Base-by-base conservation (phyloP, 1,140 invertebrate genomes). In the Odontomachus brunneus region DNA sequence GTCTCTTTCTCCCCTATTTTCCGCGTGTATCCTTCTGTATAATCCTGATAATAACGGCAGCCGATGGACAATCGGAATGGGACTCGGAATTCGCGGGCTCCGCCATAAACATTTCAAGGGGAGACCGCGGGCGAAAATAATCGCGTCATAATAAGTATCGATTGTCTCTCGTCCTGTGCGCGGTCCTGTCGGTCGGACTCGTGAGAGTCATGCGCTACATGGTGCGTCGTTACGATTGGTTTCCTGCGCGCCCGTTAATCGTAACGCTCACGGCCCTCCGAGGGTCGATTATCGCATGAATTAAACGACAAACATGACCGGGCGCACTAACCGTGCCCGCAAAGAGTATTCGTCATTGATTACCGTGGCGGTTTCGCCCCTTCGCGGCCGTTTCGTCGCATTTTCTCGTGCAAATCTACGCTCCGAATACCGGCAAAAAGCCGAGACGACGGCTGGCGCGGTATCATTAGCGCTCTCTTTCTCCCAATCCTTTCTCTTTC, bases 381-480 rank as follows among this genome's bases (percentile, higher is more conserved):
- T 57, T 55, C 53, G 33, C 38, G 17, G 33, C 33, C 26, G 15
- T n/a, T 44, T 19, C 48, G 55, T 53, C 67, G 71, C 63, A 81
- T 84, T 66, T 82, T 73, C 66, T 72, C 67, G 65, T 53, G 72
- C 83, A 87, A 88, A 88, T 80, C 84, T 74, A 82, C 78, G 82
- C 62, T 74, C 60, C 51, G 57, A 74, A 76, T 69, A 33, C 3
- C 51, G 85, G 85, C 89, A 91, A 91, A 91, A 92, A 91, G 76
- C 33, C 83, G 90, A 90, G 84, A 91, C 88, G 89, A 86, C 89
- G 88, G 86, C 88, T 87, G 88, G 82, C 85, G 86, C 87, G 86
- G 90, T 88, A 89, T 91, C 91, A 91, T 92, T 91, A 91, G 88
- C 89, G 86, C 82, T 87, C 86, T 74, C 80, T 91, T 87, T 91